Percentiles rank a stretch among this genome's conserved stretches.
Evolutionary conservation across 2,888 invertebrate genomes (phyloP).

Genomic region (Seira musarum): DNA sequence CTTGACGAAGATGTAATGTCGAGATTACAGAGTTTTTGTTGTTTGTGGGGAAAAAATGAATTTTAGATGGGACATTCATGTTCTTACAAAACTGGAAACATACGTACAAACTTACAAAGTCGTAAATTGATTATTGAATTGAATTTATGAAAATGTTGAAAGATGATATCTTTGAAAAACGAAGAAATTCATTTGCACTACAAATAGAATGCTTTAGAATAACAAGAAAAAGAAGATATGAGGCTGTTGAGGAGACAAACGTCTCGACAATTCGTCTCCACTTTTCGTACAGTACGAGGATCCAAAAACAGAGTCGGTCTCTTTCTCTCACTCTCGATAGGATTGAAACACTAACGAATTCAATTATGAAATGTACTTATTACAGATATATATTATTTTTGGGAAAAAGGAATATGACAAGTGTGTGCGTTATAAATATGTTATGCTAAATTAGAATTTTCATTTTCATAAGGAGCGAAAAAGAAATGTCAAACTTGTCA

Average conservation of each 20-base stretch:
- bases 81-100: neutral
- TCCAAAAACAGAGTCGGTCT: slow-evolving; percentile 7
- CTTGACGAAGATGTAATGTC: neutral
- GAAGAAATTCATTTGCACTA: slow-evolving; percentile 4
- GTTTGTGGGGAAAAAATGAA: neutral
- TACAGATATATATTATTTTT: too few species aligned
- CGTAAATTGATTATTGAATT: slow-evolving; percentile 11
- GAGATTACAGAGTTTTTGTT: neutral
- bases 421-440: too few species aligned
- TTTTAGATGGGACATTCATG: neutral
- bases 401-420: slow-evolving; percentile 1
- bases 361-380: too few species aligned
- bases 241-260: neutral
- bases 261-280: slow-evolving; percentile 16
- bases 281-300: neutral
- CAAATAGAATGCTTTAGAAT: neutral
- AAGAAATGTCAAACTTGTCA: slow-evolving; percentile 69
- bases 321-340: neutral
- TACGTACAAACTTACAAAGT: too few species aligned
- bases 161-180: slow-evolving; percentile 8
- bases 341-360: too few species aligned
- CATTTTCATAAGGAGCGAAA: neutral
- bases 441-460: slow-evolving; percentile 10
- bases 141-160: slow-evolving; percentile 7
- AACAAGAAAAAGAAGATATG: neutral